Evolutionary conservation across 2,888 invertebrate genomes (phyloP).

Genomic region (Frankliniella fusca): DNA sequence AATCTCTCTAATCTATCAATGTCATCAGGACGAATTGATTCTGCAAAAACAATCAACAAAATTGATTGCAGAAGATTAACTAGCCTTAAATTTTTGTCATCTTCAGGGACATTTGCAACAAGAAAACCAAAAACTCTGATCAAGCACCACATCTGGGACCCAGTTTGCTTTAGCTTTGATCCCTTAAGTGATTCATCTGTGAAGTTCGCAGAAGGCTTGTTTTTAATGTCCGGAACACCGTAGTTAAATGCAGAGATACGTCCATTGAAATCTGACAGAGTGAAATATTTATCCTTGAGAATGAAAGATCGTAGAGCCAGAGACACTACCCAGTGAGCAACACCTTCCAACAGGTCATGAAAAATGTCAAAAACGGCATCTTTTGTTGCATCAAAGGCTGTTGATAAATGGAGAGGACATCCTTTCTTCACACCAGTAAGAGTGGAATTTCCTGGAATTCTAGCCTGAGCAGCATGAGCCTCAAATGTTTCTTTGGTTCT

Average conservation of each 20-base stretch:
- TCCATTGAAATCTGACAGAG: neutral
- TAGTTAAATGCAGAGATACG: neutral
- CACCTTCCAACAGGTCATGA: neutral
- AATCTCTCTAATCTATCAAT: neutral
- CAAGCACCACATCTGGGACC: neutral
- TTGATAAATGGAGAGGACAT: neutral
- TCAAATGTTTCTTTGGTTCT: neutral
- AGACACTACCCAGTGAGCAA: neutral
- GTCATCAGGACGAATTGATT: neutral
- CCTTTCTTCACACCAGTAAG: neutral
- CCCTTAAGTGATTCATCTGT: neutral
- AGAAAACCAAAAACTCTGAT: neutral
- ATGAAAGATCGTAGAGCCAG: neutral
- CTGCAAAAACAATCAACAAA: neutral
- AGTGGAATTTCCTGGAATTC: neutral
- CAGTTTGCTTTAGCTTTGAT: neutral
- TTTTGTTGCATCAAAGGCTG: neutral
- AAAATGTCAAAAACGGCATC: neutral
- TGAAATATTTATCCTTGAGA: neutral
- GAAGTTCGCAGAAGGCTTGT: neutral
- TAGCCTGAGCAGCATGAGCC: neutral
- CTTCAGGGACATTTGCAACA: neutral
- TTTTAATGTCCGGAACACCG: neutral
- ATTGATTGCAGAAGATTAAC: neutral
- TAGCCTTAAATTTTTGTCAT: neutral